These are phyloP conservation scores for Caenorhabditis wallacei DNA, from an alignment of 2,888 invertebrate species.

Conservation along the genomic window DNA sequence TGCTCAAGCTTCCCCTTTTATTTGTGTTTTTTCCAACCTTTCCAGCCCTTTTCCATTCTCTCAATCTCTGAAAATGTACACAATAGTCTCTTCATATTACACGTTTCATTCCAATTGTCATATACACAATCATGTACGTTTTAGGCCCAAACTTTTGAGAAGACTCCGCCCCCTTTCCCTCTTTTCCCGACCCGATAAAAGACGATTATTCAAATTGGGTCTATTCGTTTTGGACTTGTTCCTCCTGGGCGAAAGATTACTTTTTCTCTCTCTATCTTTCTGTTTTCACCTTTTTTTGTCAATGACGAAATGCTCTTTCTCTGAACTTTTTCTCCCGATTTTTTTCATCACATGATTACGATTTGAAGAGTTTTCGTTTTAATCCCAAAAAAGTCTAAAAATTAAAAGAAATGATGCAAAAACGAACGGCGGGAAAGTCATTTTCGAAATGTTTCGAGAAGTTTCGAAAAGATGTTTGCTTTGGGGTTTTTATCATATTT, in stretches of 20 bases:
- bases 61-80: too few relatives aligned
- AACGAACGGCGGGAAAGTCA: background rate
- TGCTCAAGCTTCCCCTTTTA: too few relatives aligned
- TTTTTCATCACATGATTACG: too few relatives aligned
- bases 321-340: too few relatives aligned
- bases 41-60: background rate
- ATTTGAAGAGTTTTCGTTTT: too few relatives aligned
- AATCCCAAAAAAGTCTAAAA: background rate
- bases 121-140: background rate
- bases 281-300: background rate
- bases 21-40: too few relatives aligned
- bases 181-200: background rate
- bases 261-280: background rate
- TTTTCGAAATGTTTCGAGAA: conserved; percentile 15
- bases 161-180: background rate
- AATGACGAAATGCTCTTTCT: background rate
- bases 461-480: background rate
- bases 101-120: too few relatives aligned
- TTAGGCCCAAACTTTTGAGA: background rate
- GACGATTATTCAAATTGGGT: conserved; percentile 32
- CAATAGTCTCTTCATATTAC: too few relatives aligned
- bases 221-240: background rate
- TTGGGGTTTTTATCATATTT: background rate
- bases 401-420: too few relatives aligned
- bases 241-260: background rate